Evolutionary conservation across 2,113 vertebrate species (phyloP).

Genomic region (Otocyon megalotis): DNA sequence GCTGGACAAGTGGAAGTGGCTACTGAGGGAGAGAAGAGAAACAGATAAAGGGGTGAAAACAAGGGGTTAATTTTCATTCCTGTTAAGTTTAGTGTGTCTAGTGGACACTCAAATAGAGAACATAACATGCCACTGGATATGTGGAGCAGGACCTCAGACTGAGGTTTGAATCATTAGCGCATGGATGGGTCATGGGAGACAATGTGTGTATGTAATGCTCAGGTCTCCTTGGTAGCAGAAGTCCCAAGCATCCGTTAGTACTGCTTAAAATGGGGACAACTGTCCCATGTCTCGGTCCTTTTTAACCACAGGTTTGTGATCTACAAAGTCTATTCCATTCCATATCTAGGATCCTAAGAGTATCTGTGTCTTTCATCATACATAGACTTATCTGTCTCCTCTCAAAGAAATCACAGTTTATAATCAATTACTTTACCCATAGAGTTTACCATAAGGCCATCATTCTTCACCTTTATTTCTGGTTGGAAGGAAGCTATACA

Average conservation of each 20-base stretch:
- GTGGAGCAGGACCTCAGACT: neutral
- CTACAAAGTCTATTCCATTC: neutral
- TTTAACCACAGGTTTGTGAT: neutral
- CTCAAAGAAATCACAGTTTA: slow-evolving; percentile 43
- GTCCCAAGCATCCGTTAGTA: neutral
- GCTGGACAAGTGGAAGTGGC: neutral
- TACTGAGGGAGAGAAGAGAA: neutral
- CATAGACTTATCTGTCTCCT: neutral
- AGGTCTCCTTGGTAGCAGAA: neutral
- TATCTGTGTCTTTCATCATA: neutral
- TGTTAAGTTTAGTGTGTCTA: neutral
- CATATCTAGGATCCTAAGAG: neutral
- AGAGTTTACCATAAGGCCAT: neutral
- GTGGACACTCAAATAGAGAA: neutral
- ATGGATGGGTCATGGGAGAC: neutral
- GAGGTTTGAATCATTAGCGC: neutral
- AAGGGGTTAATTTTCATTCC: neutral
- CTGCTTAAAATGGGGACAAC: neutral
- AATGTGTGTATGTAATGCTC: neutral
- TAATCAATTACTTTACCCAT: neutral
- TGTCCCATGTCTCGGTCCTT: neutral
- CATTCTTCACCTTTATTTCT: slow-evolving; percentile 38
- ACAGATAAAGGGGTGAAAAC: neutral
- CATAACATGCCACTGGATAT: neutral
- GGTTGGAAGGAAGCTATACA: slow-evolving; percentile 20